Evolutionary conservation across 2,113 vertebrate genomes (phyloP).

Genomic region (Alethe castanea): DNA sequence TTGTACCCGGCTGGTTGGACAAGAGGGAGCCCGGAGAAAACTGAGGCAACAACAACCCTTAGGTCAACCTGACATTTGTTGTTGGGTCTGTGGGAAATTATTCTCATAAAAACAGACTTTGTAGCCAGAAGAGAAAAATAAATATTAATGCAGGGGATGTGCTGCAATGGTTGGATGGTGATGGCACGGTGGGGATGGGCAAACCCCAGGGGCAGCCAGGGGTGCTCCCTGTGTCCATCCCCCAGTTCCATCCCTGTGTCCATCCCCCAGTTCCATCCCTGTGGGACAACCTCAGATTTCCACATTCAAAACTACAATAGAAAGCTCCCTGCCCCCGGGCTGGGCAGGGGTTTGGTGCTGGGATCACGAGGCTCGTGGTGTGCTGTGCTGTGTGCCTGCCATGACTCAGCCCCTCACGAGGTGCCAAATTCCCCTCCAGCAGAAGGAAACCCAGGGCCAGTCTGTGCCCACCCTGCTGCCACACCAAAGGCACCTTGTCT

Average conservation of each 20-base stretch:
- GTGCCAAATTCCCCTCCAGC: background rate
- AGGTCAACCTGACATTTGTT: slow-evolving; percentile 56
- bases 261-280: no score
- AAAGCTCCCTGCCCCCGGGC: rapidly evolving
- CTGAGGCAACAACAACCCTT: background rate
- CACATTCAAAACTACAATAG: background rate
- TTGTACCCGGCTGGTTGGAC: background rate
- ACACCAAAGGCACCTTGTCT: background rate
- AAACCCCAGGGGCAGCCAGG: background rate
- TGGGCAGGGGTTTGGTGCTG: background rate
- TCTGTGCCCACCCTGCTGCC: background rate
- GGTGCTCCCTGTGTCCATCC: background rate
- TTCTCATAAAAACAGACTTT: background rate
- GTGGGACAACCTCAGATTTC: background rate
- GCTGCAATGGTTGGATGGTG: background rate
- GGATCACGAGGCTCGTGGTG: rapidly evolving
- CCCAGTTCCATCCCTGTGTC: background rate
- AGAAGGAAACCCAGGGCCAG: background rate
- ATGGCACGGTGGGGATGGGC: background rate
- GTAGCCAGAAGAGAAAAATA: background rate
- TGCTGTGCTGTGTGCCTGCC: rapidly evolving
- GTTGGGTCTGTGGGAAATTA: background rate
- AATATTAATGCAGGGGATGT: background rate
- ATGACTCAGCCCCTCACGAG: background rate
- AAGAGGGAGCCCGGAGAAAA: background rate